Percentiles rank a stretch among this genome's conserved stretches.
Conservation (phyloP, 1,140 invertebrate species). For the Calosoma granatense region DNA sequence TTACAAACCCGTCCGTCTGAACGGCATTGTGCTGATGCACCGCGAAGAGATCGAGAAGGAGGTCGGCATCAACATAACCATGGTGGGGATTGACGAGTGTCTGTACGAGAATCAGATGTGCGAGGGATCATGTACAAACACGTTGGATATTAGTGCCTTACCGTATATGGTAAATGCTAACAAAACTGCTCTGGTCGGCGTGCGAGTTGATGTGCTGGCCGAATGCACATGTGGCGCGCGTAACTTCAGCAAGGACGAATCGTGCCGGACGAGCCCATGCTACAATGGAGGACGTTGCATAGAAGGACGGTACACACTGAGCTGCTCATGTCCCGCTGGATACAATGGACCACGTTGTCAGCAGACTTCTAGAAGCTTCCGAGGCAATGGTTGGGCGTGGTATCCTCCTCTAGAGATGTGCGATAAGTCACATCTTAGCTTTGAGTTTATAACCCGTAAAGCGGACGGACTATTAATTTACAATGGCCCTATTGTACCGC, state of each 20-base stretch:
- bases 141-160: conserved; percentile 73
- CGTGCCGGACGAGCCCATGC: conserved; percentile 81
- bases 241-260: conserved; percentile 81
- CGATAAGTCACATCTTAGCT: conserved; percentile 84
- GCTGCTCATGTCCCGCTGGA: conserved; percentile 80
- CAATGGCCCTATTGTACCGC: conserved; percentile 91
- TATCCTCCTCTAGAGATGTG: conserved; percentile 93
- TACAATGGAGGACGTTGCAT: conserved; percentile 91
- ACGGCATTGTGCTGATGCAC: conserved; percentile 90
- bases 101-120: conserved; percentile 90
- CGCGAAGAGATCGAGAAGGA: conserved; percentile 87
- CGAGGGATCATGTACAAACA: conserved; percentile 92
- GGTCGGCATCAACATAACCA: conserved; percentile 90
- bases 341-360: conserved; percentile 94
- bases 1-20: conserved; percentile 86
- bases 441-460: conserved; percentile 89
- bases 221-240: conserved; percentile 86
- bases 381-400: conserved; percentile 90
- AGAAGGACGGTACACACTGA: conserved; percentile 75
- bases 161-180: conserved; percentile 96
- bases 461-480: conserved; percentile 88
- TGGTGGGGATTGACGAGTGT: conserved; percentile 97
- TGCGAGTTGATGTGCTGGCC: conserved; percentile 76
- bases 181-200: conserved; percentile 87
- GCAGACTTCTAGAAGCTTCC: conserved; percentile 87